Percentiles rank a stretch among this genome's conserved stretches.
phyloP scores from a whole-genome alignment of 2,113 vertebrate genomes.

The Miniopterus natalensis region DNA sequence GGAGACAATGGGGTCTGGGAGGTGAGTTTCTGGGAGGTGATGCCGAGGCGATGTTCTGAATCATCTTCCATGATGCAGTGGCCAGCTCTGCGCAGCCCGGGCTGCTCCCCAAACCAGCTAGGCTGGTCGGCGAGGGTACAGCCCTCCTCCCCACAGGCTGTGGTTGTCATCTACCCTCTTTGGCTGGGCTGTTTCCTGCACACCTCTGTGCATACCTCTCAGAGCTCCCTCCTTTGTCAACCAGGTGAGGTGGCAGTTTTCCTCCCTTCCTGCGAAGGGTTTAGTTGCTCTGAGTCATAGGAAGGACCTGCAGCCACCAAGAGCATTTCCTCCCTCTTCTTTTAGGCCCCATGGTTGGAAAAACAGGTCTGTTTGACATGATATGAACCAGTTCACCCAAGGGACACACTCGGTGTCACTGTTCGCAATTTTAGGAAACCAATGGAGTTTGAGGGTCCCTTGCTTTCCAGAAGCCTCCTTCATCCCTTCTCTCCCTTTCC shows the following conservation, averaged over 20 bases:
- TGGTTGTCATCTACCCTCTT: rapidly evolving
- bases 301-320: neutral
- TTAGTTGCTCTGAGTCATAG: neutral
- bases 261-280: neutral
- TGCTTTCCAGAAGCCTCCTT: neutral
- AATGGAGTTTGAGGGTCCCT: rapidly evolving
- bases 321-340: neutral
- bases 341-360: neutral
- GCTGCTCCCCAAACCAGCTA: neutral
- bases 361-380: neutral
- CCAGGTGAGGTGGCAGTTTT: neutral
- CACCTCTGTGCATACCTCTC: neutral
- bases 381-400: neutral
- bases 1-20: neutral
- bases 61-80: neutral
- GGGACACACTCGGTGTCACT: neutral
- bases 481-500: too few species aligned
- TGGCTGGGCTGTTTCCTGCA: neutral
- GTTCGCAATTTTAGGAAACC: neutral
- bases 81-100: neutral
- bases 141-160: neutral
- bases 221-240: neutral
- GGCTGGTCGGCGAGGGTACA: neutral
- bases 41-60: neutral
- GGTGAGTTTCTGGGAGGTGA: neutral